Percentiles rank a stretch among this genome's conserved stretches.
Conservation (phyloP, 2,888 invertebrate species). For the Acanthosoma haemorrhoidale region DNA sequence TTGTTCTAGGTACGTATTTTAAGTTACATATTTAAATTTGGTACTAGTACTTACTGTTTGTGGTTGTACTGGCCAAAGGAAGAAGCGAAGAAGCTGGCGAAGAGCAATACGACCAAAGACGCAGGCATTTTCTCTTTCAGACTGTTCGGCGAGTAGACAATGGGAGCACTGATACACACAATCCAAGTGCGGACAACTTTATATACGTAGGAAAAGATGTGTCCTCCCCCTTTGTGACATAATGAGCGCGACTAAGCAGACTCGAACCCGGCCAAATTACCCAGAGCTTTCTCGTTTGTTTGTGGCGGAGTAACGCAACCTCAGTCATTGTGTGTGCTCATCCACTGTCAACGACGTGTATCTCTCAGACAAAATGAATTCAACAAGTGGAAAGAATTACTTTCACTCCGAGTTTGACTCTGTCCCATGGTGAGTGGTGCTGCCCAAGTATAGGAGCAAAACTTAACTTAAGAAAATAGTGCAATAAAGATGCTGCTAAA, state of each 20-base stretch:
- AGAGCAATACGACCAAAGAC: not conserved
- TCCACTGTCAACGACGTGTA: conserved; percentile 6
- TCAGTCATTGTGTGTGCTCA: conserved; percentile 5
- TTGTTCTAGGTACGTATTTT: no score
- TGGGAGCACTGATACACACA: no score
- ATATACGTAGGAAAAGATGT: not conserved
- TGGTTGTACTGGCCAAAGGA: not conserved
- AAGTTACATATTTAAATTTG: no score
- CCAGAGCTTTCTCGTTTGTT: conserved; percentile 10
- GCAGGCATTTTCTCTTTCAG: no score
- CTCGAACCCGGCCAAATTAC: not conserved
- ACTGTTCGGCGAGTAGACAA: no score
- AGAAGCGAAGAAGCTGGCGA: not conserved
- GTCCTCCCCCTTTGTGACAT: not conserved
- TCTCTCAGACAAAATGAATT: not conserved
- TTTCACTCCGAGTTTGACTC: not conserved
- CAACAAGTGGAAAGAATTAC: not conserved
- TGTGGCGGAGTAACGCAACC: not conserved
- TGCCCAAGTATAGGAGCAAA: no score
- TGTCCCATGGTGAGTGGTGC: no score
- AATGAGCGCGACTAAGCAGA: no score
- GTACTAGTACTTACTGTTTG: not conserved
- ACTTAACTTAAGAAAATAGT: no score
- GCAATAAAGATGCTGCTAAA: no score
- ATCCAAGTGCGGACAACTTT: not conserved